phyloP scores from a whole-genome alignment of 2,797 vertebrate genomes.

The Poecilia velifera region DNA sequence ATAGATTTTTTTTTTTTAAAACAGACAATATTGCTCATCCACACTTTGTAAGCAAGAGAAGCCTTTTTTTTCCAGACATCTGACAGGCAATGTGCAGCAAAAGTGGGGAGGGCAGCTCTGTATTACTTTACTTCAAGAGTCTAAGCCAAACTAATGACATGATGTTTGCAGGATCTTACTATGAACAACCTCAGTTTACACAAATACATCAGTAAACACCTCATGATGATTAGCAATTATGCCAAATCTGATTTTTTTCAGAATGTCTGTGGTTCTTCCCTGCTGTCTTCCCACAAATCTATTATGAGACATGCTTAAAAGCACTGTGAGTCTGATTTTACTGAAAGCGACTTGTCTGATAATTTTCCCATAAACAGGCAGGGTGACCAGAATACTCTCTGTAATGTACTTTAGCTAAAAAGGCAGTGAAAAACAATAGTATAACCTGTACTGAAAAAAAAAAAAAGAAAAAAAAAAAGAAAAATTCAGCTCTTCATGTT shows the following conservation, averaged over 20 bases:
- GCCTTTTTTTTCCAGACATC: too few species aligned
- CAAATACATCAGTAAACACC: background rate
- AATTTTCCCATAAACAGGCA: background rate
- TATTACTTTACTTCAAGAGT: background rate
- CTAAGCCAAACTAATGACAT: background rate
- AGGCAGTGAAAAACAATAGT: conserved; percentile 2
- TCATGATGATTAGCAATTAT: background rate
- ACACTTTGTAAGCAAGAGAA: background rate
- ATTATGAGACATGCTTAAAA: background rate
- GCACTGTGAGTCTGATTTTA: background rate
- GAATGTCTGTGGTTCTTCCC: too few species aligned
- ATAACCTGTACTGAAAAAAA: conserved; percentile 12
- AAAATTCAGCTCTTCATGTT: conserved; percentile 23
- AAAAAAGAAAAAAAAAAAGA: too few species aligned
- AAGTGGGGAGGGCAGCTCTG: too few species aligned
- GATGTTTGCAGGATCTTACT: background rate
- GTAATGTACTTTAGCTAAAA: background rate
- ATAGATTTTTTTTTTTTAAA: background rate
- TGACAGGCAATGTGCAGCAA: too few species aligned
- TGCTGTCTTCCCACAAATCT: background rate
- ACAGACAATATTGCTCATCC: background rate
- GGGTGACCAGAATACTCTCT: background rate
- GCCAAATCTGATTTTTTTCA: background rate
- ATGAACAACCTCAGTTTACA: background rate
- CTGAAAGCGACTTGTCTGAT: background rate